A percentile compares a stretch with the other conserved stretches of the same genome.
These are phyloP conservation scores for Cottoperca gobio DNA, from an alignment of 2,797 vertebrate genomes.

Conservation along the genomic window DNA sequence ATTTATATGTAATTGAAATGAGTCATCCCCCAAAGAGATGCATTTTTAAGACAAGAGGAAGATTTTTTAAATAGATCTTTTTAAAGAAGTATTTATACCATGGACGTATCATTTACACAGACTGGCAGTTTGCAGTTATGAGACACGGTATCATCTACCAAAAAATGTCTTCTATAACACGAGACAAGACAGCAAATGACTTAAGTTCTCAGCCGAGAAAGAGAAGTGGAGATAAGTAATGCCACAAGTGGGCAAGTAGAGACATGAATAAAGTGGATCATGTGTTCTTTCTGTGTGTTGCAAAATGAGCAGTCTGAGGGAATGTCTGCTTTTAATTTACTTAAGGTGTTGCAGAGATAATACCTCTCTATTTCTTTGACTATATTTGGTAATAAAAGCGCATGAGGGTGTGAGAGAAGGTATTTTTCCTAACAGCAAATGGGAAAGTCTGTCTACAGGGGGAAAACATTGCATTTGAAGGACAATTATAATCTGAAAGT, in stretches of 20 bases:
- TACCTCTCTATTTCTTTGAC: not conserved
- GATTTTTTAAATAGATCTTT: not conserved
- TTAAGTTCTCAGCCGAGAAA: not conserved
- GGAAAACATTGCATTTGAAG: not conserved
- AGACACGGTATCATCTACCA: not conserved
- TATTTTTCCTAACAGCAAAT: not conserved
- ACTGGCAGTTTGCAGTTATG: not conserved
- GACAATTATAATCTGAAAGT: not conserved
- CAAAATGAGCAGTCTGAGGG: constrained; percentile 3
- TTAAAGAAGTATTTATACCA: not conserved
- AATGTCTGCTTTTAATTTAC: not conserved
- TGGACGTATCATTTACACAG: not conserved
- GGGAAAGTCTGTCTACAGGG: not conserved
- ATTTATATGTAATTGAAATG: constrained; percentile 12
- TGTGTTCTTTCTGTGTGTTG: constrained; percentile 12
- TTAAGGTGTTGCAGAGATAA: constrained; percentile 1
- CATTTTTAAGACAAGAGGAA: not conserved
- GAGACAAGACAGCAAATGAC: constrained; percentile 10
- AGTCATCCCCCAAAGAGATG: not conserved
- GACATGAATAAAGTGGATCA: not conserved
- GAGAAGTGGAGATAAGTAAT: not conserved
- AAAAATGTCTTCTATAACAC: not conserved
- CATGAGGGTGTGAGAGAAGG: not conserved
- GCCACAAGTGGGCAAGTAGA: constrained; percentile 10
- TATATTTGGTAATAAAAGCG: not conserved